A percentile compares a stretch with the other conserved stretches of the same genome.
Evolutionary conservation across 2,797 vertebrate species (phyloP).

Genomic region (Spea hammondii): DNA sequence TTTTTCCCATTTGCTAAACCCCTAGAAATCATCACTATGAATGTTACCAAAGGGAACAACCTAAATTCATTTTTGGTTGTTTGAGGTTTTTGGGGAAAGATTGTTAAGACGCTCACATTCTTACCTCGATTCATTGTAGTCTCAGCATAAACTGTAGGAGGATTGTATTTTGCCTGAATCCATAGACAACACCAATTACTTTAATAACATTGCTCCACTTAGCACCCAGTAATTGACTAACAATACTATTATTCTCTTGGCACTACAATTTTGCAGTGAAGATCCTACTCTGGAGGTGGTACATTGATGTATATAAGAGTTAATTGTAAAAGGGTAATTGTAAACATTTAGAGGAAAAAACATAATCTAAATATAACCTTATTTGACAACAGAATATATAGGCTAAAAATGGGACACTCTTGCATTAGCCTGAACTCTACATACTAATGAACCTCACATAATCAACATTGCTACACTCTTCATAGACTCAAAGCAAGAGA

Average conservation of each 20-base stretch:
- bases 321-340: constrained; percentile 33
- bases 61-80: not conserved
- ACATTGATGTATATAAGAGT: constrained; percentile 21
- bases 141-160: not conserved
- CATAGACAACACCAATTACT: constrained; percentile 13
- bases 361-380: constrained; percentile 3
- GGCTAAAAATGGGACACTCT: constrained; percentile 7
- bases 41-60: too few relatives aligned
- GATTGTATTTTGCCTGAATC: not conserved
- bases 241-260: constrained; percentile 11
- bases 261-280: not conserved
- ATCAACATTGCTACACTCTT: constrained; percentile 64
- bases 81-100: not conserved
- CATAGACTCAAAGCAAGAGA: constrained; percentile 60
- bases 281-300: not conserved
- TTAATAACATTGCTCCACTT: constrained; percentile 20
- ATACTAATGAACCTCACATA: constrained; percentile 66
- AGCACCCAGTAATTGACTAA: constrained; percentile 36
- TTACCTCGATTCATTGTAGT: not conserved
- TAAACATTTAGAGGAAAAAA: constrained; percentile 27
- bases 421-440: constrained; percentile 50
- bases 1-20: too few relatives aligned
- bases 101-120: not conserved
- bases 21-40: too few relatives aligned
- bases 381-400: constrained; percentile 2